Evolutionary conservation across 2,888 invertebrate species (phyloP).

Genomic region (Dolomedes plantarius): DNA sequence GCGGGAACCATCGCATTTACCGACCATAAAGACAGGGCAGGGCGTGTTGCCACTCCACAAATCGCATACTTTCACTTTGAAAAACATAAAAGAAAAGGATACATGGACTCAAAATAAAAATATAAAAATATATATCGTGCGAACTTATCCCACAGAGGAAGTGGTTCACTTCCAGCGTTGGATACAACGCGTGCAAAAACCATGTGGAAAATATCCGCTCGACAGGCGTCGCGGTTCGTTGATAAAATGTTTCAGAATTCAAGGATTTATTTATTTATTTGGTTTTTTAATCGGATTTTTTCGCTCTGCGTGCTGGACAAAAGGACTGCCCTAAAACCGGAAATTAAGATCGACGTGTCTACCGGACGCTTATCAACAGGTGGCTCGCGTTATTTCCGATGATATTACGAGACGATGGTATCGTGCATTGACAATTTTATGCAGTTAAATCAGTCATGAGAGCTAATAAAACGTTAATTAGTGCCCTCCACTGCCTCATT

Average conservation of each 20-base stretch:
- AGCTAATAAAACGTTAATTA: too few relatives aligned
- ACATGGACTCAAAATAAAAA: constrained; percentile 28
- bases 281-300: constrained; percentile 28
- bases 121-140: too few relatives aligned
- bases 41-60: constrained; percentile 30
- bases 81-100: constrained; percentile 30
- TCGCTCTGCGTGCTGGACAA: constrained; percentile 28
- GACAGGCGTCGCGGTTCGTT: constrained; percentile 65
- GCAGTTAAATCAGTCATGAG: too few relatives aligned
- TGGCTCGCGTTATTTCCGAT: constrained; percentile 8
- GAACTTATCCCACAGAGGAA: constrained; percentile 59
- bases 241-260: constrained; percentile 57
- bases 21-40: constrained; percentile 35
- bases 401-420: not conserved
- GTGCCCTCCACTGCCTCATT: too few relatives aligned
- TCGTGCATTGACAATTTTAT: not conserved
- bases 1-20: constrained; percentile 50
- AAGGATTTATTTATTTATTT: constrained; percentile 55
- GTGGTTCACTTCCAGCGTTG: constrained; percentile 34
- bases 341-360: constrained; percentile 29
- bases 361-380: constrained; percentile 13
- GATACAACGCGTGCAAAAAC: constrained; percentile 55
- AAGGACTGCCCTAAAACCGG: constrained; percentile 46
- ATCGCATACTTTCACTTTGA: constrained; percentile 58
- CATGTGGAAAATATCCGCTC: constrained; percentile 33